Percentiles rank a stretch among this genome's conserved stretches.
Evolutionary conservation across 2,797 vertebrate species (phyloP).

Genomic region (Chaenodraco wilsoni): DNA sequence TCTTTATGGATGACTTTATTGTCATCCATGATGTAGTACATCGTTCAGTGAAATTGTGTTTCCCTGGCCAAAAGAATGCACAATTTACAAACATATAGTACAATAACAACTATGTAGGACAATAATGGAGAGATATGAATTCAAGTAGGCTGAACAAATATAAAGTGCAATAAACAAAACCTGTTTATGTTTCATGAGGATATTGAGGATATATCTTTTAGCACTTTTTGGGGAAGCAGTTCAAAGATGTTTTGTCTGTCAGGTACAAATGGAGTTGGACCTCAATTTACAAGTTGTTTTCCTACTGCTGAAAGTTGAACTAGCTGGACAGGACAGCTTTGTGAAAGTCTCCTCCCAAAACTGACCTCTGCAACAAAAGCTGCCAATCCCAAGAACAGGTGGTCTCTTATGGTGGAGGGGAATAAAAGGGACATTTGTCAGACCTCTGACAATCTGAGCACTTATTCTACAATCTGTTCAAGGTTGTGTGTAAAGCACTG

Average conservation of each 20-base stretch:
- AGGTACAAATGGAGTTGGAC: background rate
- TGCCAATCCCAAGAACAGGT: slow-evolving; percentile 84
- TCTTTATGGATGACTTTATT: no score
- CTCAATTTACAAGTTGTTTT: slow-evolving; percentile 5
- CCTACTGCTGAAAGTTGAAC: slow-evolving; percentile 51
- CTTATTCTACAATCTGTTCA: slow-evolving; percentile 41
- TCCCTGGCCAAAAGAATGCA: background rate
- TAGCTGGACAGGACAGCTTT: slow-evolving; percentile 68
- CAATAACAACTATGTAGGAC: background rate
- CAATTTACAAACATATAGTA: background rate
- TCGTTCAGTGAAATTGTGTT: no score
- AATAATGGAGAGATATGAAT: no score
- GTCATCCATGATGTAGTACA: no score
- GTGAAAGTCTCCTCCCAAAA: slow-evolving; percentile 75
- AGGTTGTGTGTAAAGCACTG: slow-evolving; percentile 9
- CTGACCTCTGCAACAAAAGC: slow-evolving; percentile 83
- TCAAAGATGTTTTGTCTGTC: background rate
- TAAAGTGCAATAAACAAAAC: no score
- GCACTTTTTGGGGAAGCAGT: background rate
- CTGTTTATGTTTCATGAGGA: no score
- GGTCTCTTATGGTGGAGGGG: slow-evolving; percentile 76
- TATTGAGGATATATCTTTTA: background rate
- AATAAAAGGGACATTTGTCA: slow-evolving; percentile 82
- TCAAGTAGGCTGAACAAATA: no score
- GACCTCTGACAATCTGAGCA: slow-evolving; percentile 60